Conservation (phyloP, 2,888 invertebrate species). For the Ecliptopera silaceata region DNA sequence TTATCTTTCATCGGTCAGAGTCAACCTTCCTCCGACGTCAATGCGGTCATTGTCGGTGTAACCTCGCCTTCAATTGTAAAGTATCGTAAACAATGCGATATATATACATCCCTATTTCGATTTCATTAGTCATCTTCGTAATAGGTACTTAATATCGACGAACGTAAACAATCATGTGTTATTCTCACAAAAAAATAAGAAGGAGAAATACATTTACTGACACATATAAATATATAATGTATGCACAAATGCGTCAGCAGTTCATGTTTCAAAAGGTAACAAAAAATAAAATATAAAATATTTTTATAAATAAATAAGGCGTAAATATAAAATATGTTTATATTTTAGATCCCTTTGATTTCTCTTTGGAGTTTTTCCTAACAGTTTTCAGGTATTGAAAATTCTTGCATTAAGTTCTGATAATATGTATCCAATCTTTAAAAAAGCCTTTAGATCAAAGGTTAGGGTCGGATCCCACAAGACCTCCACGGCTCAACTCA, state of each 20-base stretch:
- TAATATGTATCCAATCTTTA: neutral
- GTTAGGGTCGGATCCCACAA: neutral
- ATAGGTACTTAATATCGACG: neutral
- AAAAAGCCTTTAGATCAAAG: slow-evolving; percentile 3
- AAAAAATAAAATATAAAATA: no score
- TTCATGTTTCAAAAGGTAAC: no score
- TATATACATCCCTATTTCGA: slow-evolving; percentile 16
- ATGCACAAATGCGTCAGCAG: no score
- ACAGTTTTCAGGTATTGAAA: neutral
- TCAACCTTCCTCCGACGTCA: neutral
- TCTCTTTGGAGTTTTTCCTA: no score
- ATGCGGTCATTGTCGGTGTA: slow-evolving; percentile 11
- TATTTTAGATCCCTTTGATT: no score
- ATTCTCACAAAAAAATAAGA: no score
- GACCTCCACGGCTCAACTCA: slow-evolving; percentile 10
- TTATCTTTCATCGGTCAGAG: neutral
- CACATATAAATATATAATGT: no score
- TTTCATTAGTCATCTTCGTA: slow-evolving; percentile 10
- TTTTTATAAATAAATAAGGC: no score
- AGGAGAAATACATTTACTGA: no score
- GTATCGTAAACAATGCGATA: slow-evolving; percentile 19
- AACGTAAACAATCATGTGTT: no score
- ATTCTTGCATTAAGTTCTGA: neutral
- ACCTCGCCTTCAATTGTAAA: slow-evolving; percentile 23
- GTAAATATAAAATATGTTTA: no score